Evolutionary conservation across 2,113 vertebrate genomes (phyloP).

Genomic region (Machaerirhynchus nigripectus): DNA sequence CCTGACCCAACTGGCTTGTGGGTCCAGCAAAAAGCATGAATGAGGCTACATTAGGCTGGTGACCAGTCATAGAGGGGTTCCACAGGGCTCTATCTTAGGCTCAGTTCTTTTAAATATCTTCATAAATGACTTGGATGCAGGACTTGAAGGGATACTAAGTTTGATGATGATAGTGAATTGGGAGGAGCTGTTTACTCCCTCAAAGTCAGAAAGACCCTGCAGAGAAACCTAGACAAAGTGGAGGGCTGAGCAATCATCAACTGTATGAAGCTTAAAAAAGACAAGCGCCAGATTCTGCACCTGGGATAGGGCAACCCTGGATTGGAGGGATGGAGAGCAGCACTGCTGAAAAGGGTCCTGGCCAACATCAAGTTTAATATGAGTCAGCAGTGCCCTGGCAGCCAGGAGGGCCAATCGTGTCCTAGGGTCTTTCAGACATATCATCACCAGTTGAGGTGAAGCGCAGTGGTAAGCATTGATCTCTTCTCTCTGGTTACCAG

Average conservation of each 20-base stretch:
- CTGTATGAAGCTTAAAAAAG: background rate
- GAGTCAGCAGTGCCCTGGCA: background rate
- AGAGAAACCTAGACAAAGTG: background rate
- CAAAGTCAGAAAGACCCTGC: background rate
- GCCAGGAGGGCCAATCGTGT: background rate
- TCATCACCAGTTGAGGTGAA: background rate
- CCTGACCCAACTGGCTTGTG: background rate
- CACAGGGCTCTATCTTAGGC: background rate
- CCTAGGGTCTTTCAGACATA: background rate
- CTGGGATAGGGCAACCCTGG: background rate
- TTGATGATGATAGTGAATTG: background rate
- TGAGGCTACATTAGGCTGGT: background rate
- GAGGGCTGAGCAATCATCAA: background rate
- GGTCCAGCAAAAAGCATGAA: background rate
- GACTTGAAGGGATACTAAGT: background rate
- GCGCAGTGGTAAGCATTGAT: background rate
- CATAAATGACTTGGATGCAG: background rate
- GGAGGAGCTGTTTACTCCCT: background rate
- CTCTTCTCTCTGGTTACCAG: background rate
- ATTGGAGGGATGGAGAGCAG: background rate
- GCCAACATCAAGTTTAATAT: background rate
- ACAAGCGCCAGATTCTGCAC: background rate
- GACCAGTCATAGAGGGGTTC: background rate
- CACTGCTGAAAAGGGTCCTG: background rate
- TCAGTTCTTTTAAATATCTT: background rate